Base-by-base conservation (phyloP, 1,140 invertebrate genomes). In the Rhynchophorus ferrugineus region DNA sequence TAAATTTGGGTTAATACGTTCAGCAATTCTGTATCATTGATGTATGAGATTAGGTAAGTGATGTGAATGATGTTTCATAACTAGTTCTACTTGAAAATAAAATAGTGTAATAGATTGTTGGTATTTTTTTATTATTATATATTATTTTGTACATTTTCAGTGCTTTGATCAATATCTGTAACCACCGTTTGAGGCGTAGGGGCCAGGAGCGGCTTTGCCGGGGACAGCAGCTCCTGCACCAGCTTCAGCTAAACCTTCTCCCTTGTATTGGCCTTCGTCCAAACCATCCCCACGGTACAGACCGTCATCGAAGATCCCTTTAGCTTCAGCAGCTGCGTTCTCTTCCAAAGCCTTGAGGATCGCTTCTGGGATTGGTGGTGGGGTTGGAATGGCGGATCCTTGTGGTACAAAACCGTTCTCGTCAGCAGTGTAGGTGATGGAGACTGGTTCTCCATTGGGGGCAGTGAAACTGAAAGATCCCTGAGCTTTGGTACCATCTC, bases 341-440 rank as follows among this genome's bases (percentile, higher is more conserved):
- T 69, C 74, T 56, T 77, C 69, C 9, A 79, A 55, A 2, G 75
- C 61, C 34, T 69, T 68, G 14, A 73, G 46, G 58, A 79, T 79
- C 9, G 59, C 64, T 33, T 56, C 64, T 3, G 74, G 73, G 3
- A 75, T 70, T 22, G 73, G 72, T 13, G 73, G 75, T 33, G 74
- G 70, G 8, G 70, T 73, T 1, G 76, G 76, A 6, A 78, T 61
- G 59, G 74, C 72, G 7, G 59, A 29, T 3, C 73, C 73, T 38
- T 71, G 58, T 3, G 77, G 67, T 44, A 70, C 69, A 62, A 78
- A 80, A 11, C 78, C 78, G 22, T 75, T 71, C 44, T 75, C 73
- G 49, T 79, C 78, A 6, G 78, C 78, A 16, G 75, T 74, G 57
- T 80, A 80, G 5, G 69, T 71, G 22, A 79, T 67, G 2, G 69